phyloP scores from a whole-genome alignment of 2,888 invertebrate genomes.

The Nomada goodeniana region DNA sequence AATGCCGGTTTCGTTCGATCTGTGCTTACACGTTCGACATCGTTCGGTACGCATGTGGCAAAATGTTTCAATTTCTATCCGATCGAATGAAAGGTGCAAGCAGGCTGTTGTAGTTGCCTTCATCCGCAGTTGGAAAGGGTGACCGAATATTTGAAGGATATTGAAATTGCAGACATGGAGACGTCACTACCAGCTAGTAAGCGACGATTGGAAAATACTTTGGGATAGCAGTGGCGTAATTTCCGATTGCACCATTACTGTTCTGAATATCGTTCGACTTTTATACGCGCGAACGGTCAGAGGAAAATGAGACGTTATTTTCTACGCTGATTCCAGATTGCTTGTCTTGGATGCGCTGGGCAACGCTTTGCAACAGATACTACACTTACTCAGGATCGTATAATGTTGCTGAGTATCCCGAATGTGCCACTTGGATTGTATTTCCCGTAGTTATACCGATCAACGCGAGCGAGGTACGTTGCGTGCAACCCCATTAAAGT shows the following conservation, averaged over 20 bases:
- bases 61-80: background rate
- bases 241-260: background rate
- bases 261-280: background rate
- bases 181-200: slow-evolving; percentile 73
- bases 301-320: background rate
- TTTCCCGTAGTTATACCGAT: slow-evolving; percentile 75
- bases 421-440: slow-evolving; percentile 76
- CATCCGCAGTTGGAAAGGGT: slow-evolving; percentile 72
- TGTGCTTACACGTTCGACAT: background rate
- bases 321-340: slow-evolving; percentile 64
- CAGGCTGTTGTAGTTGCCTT: slow-evolving; percentile 42
- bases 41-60: too few species aligned
- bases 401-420: slow-evolving; percentile 57
- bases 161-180: slow-evolving; percentile 55
- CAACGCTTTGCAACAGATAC: slow-evolving; percentile 69
- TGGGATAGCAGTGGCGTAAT: too few species aligned
- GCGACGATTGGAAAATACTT: too few species aligned
- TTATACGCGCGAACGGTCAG: too few species aligned
- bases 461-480: slow-evolving; percentile 70
- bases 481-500: background rate
- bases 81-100: slow-evolving; percentile 58
- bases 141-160: slow-evolving; percentile 72
- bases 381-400: slow-evolving; percentile 77
- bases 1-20: background rate
- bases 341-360: slow-evolving; percentile 76